Evolutionary conservation across 2,113 vertebrate species (phyloP).

Genomic region (Aviceda subcristata): DNA sequence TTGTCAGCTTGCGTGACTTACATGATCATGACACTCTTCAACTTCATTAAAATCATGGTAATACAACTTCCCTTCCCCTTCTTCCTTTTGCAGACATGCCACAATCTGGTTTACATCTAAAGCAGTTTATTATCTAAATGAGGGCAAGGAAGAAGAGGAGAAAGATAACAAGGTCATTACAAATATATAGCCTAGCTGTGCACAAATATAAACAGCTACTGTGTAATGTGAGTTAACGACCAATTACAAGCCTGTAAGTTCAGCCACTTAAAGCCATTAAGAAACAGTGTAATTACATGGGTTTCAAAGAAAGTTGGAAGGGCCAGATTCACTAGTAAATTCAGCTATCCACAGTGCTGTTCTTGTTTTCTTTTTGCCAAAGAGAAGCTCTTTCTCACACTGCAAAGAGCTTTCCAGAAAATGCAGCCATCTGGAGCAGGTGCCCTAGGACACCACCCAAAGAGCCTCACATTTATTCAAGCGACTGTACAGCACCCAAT

Average conservation of each 20-base stretch:
- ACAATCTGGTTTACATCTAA: conserved; percentile 7
- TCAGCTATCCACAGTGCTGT: background rate
- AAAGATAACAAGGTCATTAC: conserved; percentile 3
- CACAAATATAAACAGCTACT: background rate
- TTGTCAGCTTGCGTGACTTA: conserved; percentile 7
- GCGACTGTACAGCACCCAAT: background rate
- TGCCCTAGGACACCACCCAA: background rate
- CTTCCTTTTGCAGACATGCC: conserved; percentile 10
- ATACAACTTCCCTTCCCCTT: background rate
- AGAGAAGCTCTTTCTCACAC: background rate
- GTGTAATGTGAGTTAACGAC: background rate
- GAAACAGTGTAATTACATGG: background rate
- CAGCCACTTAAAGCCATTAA: background rate
- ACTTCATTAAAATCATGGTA: background rate
- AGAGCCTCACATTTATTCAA: background rate
- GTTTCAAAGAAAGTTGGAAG: background rate
- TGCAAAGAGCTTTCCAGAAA: background rate
- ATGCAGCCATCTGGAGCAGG: background rate
- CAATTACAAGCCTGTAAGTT: background rate
- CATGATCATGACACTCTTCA: background rate
- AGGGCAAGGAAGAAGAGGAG: background rate
- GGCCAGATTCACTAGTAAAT: background rate
- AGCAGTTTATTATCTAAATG: background rate
- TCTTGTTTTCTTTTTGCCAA: background rate
- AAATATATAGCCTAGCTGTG: background rate